Evolutionary conservation across 2,888 invertebrate species (phyloP).

Genomic region (Diploptera punctata): DNA sequence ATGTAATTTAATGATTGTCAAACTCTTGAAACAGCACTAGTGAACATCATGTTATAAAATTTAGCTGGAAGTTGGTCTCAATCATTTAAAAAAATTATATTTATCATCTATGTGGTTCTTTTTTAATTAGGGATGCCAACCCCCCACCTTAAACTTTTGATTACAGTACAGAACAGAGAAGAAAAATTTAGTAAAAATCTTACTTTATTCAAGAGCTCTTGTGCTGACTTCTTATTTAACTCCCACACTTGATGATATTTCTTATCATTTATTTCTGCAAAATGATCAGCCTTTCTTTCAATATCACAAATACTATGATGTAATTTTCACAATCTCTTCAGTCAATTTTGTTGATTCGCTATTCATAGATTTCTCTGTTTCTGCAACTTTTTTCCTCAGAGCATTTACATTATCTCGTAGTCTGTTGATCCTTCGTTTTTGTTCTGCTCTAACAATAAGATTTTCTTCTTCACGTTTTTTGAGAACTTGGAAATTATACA

Average conservation of each 20-base stretch:
- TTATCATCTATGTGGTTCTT: too few relatives aligned
- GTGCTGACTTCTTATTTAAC: slow-evolving; percentile 63
- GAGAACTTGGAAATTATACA: slow-evolving; percentile 88
- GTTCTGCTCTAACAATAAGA: slow-evolving; percentile 76
- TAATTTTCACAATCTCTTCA: slow-evolving; percentile 70
- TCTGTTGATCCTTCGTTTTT: slow-evolving; percentile 75
- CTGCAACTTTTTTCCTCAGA: slow-evolving; percentile 68
- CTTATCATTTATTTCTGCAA: slow-evolving; percentile 67
- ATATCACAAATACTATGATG: slow-evolving; percentile 71
- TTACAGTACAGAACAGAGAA: too few relatives aligned
- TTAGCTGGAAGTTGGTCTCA: too few relatives aligned
- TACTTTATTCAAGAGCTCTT: slow-evolving; percentile 58
- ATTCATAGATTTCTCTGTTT: slow-evolving; percentile 69
- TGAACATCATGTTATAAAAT: too few relatives aligned
- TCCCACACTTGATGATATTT: slow-evolving; percentile 69
- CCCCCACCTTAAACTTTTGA: too few relatives aligned
- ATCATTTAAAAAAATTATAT: too few relatives aligned
- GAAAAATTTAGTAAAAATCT: too few relatives aligned
- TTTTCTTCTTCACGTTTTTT: slow-evolving; percentile 90
- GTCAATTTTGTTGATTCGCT: slow-evolving; percentile 71
- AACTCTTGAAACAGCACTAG: too few relatives aligned
- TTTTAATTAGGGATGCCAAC: too few relatives aligned
- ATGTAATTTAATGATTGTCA: too few relatives aligned
- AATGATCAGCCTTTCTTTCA: slow-evolving; percentile 72
- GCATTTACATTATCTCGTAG: slow-evolving; percentile 74